Evolutionary conservation across 2,113 vertebrate genomes (phyloP), one percentile per base, ranked within the genome.

Genomic region (Cyanoderma ruficeps): DNA sequence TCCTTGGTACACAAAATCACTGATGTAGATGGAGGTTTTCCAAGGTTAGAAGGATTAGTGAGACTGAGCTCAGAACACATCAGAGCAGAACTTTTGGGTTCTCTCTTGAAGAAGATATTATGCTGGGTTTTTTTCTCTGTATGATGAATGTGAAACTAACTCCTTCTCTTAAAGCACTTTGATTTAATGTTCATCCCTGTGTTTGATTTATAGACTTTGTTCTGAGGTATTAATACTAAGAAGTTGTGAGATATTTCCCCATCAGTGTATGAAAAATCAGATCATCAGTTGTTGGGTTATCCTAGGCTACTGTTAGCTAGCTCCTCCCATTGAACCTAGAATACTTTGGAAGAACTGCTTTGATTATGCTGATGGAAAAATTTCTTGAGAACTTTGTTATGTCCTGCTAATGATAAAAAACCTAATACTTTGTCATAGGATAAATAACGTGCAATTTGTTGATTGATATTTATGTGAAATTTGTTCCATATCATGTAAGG

Each of bases 401-500:
- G 30, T 81, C 57, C 35, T 94, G 19, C 33, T 55, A 41, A 83
- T 76, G 47, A 46, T 94, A 97, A 83, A 44, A 80, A 72, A 52
- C 42, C 28, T 52, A 82, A 35, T 69, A 47, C 57, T 97, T 95
- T 59, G 41, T 96, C 35, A 15, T 69, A 96, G 89, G 47, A 89
- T 44, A 96, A 96, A 52, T 74, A 84, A 94, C 76, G 17, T 97
- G 25, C 89, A 95, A 75, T 94, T 96, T 96, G 55, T 93, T 94
- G 67, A 76, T 64, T 64, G 35, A 64, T 91, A 89, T 94, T 63
- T 94, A 74, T 97, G 89, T 98, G 87, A 52, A 97, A 90, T 97
- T 96, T 98, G 86, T 98, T 97, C 47, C 87, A 28, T 97, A 97
- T 94, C 4, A 24, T 96, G 53, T 95, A 96, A 96, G 46, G 52